Base-by-base conservation (phyloP, 1,140 invertebrate genomes). In the Ooceraea biroi region DNA sequence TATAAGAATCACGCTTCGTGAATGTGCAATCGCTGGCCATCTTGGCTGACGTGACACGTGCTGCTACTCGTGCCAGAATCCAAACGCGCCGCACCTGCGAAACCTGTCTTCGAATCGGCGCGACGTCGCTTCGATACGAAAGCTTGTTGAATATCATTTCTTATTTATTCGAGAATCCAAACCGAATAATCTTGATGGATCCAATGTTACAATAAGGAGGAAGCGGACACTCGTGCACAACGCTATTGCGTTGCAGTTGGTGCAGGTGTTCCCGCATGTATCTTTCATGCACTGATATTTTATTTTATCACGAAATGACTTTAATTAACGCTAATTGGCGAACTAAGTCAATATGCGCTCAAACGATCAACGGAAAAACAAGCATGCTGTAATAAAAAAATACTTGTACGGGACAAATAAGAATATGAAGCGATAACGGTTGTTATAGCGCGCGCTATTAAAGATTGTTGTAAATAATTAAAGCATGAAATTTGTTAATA, bases 1-100 rank as follows among this genome's bases (percentile, higher is more conserved):
- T 88, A 87, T 90, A 90, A 90, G 88, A 50, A 78, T 30, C 83
- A 83, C 80, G 83, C 85, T 82, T 58, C 41, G 50, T 60, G 68
- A 89, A 82, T 85, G 73, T 72, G 69, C 78, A 57, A 76, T 46
- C 55, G 41, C 25, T 3, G 36, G 82, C 88, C 88, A 90, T 90
- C 46, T 90, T 85, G 30, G 27, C 58, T 36, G 74, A 77, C 78
- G 88, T 68, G 58, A 68, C 50, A 52, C 17, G 36, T 30, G 55
- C 36, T 58, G 17, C 50, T 17, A 0, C 27, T 58, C 22, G 25
- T 76, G 72, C 48, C 60, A 71, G 22, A 87, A 85, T 88, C 87
- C 58, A 36, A 85, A 78, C 41, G 76, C 36, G 65, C 74, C 36
- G 36, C 7, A 41, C 25, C 11, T 52, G 30, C 76, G 17, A 22